Percentiles rank a stretch among this genome's conserved stretches.
Conservation (phyloP, 53 echinoderm and acorn worm species). For the Antedon mediterranea region DNA sequence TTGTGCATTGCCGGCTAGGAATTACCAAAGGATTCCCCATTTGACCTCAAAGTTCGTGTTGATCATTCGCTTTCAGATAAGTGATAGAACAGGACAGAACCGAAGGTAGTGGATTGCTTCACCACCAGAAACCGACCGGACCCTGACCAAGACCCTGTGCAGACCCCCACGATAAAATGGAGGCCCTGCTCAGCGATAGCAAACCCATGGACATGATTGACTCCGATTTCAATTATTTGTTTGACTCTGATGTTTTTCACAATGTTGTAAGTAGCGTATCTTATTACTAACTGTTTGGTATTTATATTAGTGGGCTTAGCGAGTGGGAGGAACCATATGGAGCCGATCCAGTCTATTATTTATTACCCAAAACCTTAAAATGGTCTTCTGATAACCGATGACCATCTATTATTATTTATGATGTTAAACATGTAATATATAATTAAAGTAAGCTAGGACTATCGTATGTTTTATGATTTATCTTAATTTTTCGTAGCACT, state of each 20-base stretch:
- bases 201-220: conserved; percentile 67
- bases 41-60: background rate
- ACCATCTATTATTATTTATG: too few species aligned
- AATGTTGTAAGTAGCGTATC: conserved; percentile 53
- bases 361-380: too few species aligned
- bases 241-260: conserved; percentile 85
- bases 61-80: background rate
- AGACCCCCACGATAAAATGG: conserved; percentile 50
- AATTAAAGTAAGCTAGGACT: too few species aligned
- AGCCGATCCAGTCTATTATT: background rate
- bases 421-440: too few species aligned
- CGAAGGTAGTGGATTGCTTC: background rate
- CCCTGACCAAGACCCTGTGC: conserved; percentile 77
- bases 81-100: background rate
- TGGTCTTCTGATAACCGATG: too few species aligned
- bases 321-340: conserved; percentile 3
- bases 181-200: conserved; percentile 66
- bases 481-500: too few species aligned
- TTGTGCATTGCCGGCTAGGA: background rate
- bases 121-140: conserved; percentile 64
- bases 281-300: background rate
- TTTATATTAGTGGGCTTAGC: background rate
- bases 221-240: conserved; percentile 78
- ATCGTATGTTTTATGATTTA: too few species aligned
- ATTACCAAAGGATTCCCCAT: background rate